Evolutionary conservation across 2,888 invertebrate genomes (phyloP), one percentile per base, ranked within the genome.

Genomic region (Brenthis hecate): DNA sequence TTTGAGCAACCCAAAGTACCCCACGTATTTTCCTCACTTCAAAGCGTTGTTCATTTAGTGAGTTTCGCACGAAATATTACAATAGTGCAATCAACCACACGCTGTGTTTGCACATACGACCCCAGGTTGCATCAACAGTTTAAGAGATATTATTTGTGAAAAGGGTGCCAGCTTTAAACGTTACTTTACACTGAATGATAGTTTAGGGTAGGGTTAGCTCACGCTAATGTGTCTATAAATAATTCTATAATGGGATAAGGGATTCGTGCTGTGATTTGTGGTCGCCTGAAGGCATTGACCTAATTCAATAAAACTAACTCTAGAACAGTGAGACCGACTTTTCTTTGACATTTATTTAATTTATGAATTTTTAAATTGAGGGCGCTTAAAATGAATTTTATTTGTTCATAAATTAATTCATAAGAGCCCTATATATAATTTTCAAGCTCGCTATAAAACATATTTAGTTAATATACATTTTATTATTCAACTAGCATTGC

Each of bases 41-140:
- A 51, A 66, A 66, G 55, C 56, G 66, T 71, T 67, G 69, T 65
- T 70, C 70, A 72, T 73, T 74, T 76, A 62, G 68, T 72, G 55
- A 57, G 63, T 78, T 77, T 77, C 77, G 73, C 74, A 75, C 74
- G 76, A 70, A 71, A 58, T 69, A 71, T 65, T 68, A 91, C 91
- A 91, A 91, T 87, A 77, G 82, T 56, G 75, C 80, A 87, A 91
- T 91, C 92, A 88, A 77, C 88, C 87, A 83, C 91, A 91, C 88
- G 86, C 75, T 19, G 86, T 68, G 76, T 87, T 87, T 85, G 82
- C 86, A 85, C 89, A 89, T 83, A 85, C 53, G 56, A 54, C 65
- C 66, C 69, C 57, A 50, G 51, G 14, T 23, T 65, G 36, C 14
- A 54, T 43, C 23, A 62, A 51, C 19, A 53, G 8, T 54, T 32